These are phyloP conservation scores for Nestor notabilis DNA, from an alignment of 2,113 vertebrate species.

Conservation along the genomic window DNA sequence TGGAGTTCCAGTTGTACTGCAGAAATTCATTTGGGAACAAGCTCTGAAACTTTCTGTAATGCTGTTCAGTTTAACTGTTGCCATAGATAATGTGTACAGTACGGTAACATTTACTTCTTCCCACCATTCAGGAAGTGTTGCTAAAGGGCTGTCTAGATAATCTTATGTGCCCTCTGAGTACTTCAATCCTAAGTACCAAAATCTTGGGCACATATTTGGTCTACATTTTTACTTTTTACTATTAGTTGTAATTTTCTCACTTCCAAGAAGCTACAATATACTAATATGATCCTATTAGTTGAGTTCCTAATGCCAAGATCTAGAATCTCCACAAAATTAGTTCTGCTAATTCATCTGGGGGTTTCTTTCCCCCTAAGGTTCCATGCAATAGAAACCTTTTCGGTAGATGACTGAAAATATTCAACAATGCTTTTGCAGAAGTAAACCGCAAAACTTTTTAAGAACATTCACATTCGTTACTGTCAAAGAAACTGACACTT, in stretches of 20 bases:
- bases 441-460: background rate
- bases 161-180: background rate
- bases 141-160: background rate
- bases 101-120: background rate
- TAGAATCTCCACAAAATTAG: background rate
- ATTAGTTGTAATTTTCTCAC: background rate
- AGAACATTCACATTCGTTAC: background rate
- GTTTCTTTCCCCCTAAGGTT: background rate
- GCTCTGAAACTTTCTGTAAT: background rate
- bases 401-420: background rate
- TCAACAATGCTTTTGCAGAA: background rate
- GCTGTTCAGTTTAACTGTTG: background rate
- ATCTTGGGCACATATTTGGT: background rate
- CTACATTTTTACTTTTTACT: background rate
- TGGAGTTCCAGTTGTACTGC: background rate
- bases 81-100: background rate
- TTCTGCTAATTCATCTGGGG: background rate
- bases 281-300: background rate
- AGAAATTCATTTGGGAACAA: background rate
- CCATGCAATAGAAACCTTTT: background rate
- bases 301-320: background rate
- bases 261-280: background rate
- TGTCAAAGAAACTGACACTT: background rate
- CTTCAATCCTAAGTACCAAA: background rate
- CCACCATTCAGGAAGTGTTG: background rate